Conservation (phyloP, 2,113 vertebrate species). For the Arenaria interpres region DNA sequence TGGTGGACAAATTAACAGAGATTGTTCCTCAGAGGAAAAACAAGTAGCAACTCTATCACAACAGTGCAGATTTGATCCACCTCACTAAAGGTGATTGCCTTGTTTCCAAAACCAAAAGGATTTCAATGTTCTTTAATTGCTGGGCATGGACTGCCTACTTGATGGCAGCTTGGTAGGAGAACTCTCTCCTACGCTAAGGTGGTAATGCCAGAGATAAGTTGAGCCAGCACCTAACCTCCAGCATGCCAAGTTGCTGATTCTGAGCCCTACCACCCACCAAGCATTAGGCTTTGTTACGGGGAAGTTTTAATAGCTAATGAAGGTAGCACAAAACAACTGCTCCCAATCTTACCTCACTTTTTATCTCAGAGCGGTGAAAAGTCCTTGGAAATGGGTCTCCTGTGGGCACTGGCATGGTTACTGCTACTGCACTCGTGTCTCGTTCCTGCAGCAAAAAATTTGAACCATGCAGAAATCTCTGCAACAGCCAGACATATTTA, state of each 20-base stretch:
- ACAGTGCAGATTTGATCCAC: not conserved
- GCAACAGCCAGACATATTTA: not conserved
- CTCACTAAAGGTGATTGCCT: not conserved
- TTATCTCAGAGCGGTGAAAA: slow-evolving; percentile 84
- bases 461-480: not conserved
- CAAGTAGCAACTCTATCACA: not conserved
- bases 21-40: not conserved
- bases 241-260: not conserved
- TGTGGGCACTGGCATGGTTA: slow-evolving; percentile 84
- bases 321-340: not conserved
- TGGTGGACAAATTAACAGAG: not conserved
- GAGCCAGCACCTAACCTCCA: not conserved
- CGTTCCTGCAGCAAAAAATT: slow-evolving; percentile 80
- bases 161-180: not conserved
- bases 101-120: not conserved
- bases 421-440: slow-evolving; percentile 83
- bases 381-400: slow-evolving; percentile 88
- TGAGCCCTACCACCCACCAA: not conserved
- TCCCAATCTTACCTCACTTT: slow-evolving; percentile 76
- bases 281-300: not conserved
- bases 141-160: not conserved
- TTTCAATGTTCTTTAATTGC: not conserved
- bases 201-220: not conserved
- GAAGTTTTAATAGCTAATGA: not conserved
- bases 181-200: not conserved